A percentile compares a stretch with the other conserved stretches of the same genome.
Evolutionary conservation across 2,113 vertebrate genomes (phyloP).

Genomic region (Penelope pileata): DNA sequence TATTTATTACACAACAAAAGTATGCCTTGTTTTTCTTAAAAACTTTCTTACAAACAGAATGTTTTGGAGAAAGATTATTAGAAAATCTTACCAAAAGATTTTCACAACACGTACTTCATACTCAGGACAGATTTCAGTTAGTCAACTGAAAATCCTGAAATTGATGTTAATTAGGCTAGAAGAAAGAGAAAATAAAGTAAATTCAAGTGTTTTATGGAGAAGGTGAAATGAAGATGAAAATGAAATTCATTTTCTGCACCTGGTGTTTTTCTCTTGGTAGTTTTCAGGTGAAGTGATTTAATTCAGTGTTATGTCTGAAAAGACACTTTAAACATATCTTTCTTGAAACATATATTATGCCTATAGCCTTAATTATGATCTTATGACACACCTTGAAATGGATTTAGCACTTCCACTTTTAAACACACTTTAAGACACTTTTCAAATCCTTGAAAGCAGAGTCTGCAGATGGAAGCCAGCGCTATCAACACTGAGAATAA

Average conservation of each 20-base stretch:
- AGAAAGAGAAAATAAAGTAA: neutral
- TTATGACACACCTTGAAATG: neutral
- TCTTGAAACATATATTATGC: neutral
- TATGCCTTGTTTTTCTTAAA: neutral
- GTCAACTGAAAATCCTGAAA: neutral
- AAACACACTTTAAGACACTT: slow-evolving; percentile 3
- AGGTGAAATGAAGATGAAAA: neutral
- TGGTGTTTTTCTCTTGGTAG: neutral
- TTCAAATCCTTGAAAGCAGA: slow-evolving; percentile 2
- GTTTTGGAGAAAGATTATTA: neutral
- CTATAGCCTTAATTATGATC: neutral
- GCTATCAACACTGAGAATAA: neutral
- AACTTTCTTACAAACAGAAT: neutral
- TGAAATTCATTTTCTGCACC: neutral
- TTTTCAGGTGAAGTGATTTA: neutral
- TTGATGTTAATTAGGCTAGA: neutral
- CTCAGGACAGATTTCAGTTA: neutral
- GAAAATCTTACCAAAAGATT: neutral
- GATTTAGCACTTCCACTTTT: neutral
- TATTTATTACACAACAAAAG: neutral
- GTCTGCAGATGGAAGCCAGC: neutral
- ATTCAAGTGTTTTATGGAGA: neutral
- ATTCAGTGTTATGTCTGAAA: neutral
- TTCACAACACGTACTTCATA: neutral
- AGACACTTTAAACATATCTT: neutral